Evolutionary conservation across 2,888 invertebrate species (phyloP), one percentile per base, ranked within the genome.

Genomic region (Tanypteryx hageni): DNA sequence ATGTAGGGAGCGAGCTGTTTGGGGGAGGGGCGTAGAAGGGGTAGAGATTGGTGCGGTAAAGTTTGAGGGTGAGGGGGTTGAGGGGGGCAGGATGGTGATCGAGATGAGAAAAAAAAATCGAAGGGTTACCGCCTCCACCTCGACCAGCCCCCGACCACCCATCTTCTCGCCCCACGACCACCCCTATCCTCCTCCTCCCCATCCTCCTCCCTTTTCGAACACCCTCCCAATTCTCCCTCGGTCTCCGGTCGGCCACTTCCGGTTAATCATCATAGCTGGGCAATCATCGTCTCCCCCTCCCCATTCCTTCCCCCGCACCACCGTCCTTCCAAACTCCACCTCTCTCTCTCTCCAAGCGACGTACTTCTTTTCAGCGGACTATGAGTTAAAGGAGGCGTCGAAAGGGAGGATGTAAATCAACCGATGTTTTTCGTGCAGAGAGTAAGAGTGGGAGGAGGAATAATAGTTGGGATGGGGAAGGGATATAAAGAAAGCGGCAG

Each of bases 371-470:
- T 44, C 44, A 44, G 44, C 44, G 44, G 44, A 5, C 44, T 44
- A 44, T 44, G 44, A 44, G 44, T 83, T 82, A 18, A 57, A 83
- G 83, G 83, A 56, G 83, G 83, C 83, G 83, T 83, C 83, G 56
- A 83, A 56, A 83, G 44, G 57, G n/a, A n/a, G 83, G 83, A 83
- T 56, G 83, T 83, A 83, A 83, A 44, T 83, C 83, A 56, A 56
- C 18, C 83, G 9, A n/a, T 83, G 83, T 56, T 83, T 56, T 83
- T 56, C 56, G 83, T 44, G 83, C 83, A 44, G 83, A 83, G 4
- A 44, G 56, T 44, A 44, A 18, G 16, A 16, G 83, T 0, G 83
- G 56, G 27, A 16, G 31, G 57, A 83, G 3, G 31, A 27, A 82
- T 27, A 82, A 44, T 5, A 13, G 82, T 16, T 22, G 44, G 31